Conservation (phyloP, 2,888 invertebrate genomes). For the Tipula vernalis region DNA sequence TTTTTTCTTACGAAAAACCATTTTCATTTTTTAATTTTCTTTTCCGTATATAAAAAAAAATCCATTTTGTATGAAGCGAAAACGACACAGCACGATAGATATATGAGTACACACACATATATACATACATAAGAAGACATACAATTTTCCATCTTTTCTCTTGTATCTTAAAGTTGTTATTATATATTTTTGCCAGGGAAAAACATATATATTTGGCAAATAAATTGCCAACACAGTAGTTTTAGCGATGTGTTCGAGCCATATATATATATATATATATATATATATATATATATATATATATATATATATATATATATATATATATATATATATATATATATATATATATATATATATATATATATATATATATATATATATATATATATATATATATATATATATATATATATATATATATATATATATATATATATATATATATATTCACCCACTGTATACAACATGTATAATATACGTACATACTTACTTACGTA, state of each 20-base stretch:
- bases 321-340: not conserved
- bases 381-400: not conserved
- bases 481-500: not conserved
- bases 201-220: not conserved
- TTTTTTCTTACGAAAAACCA: not conserved
- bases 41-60: not conserved
- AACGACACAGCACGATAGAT: not conserved
- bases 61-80: not conserved
- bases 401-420: not conserved
- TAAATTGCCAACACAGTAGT: not conserved
- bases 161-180: constrained; percentile 4
- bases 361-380: not conserved
- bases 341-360: not conserved
- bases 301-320: not conserved
- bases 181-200: not conserved
- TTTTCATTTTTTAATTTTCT: constrained; percentile 4
- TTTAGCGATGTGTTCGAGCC: not conserved
- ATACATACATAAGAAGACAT: not conserved
- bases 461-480: not conserved
- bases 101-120: not conserved
- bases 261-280: no score
- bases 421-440: not conserved
- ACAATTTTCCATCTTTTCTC: not conserved
- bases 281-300: not conserved
- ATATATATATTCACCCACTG: not conserved